phyloP scores from a whole-genome alignment of 2,797 vertebrate genomes.

The Triplophysa bombifrons region DNA sequence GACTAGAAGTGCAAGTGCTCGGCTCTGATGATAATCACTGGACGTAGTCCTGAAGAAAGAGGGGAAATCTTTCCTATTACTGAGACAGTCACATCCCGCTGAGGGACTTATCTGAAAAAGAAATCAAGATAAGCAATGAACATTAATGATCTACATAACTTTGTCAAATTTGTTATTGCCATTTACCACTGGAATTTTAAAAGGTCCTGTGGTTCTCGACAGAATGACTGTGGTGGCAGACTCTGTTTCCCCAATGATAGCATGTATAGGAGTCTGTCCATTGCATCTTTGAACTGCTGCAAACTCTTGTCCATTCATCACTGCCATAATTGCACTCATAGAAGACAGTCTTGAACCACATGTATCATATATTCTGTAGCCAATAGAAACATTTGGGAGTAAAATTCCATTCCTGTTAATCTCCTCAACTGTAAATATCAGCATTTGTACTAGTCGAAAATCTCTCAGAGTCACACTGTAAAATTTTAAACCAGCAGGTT shows the following conservation, averaged over 20 bases:
- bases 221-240: constrained; percentile 75
- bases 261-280: constrained; percentile 69
- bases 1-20: constrained; percentile 71
- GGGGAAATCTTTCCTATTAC: constrained; percentile 68
- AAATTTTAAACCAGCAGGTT: not conserved
- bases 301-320: constrained; percentile 68
- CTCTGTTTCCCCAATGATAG: constrained; percentile 77
- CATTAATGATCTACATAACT: not conserved
- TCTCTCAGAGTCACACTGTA: constrained; percentile 73
- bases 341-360: constrained; percentile 73
- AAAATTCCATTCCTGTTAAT: constrained; percentile 71
- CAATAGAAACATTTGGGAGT: constrained; percentile 73
- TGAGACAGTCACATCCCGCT: constrained; percentile 76
- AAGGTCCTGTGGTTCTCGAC: constrained; percentile 71
- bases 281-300: constrained; percentile 58
- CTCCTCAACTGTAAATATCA: constrained; percentile 78
- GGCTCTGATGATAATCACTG: constrained; percentile 75
- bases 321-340: constrained; percentile 71
- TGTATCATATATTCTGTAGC: constrained; percentile 77
- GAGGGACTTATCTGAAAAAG: constrained; percentile 73
- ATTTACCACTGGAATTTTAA: constrained; percentile 76
- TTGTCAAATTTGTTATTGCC: not conserved
- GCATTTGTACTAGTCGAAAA: constrained; percentile 75
- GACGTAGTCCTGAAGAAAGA: constrained; percentile 76
- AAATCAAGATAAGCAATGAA: not conserved